A percentile compares a stretch with the other conserved stretches of the same genome.
phyloP scores from a whole-genome alignment of 2,797 vertebrate species.

The Danio jaintianensis region DNA sequence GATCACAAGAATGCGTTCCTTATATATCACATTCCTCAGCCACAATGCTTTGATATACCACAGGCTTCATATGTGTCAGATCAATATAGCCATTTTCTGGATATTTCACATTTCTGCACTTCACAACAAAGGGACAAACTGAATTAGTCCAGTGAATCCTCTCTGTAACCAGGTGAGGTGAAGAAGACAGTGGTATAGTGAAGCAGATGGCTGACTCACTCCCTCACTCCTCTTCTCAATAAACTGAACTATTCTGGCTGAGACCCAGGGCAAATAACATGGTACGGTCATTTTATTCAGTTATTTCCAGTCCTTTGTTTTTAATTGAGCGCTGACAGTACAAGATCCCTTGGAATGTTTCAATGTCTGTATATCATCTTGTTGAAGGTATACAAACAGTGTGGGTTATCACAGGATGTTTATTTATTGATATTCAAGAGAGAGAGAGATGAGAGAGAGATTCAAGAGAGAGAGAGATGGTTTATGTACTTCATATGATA shows the following conservation, averaged over 20 bases:
- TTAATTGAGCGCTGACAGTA: background rate
- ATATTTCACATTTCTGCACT: constrained; percentile 59
- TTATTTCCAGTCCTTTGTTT: background rate
- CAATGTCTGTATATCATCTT: background rate
- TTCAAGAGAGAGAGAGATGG: too few relatives aligned
- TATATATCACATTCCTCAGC: constrained; percentile 64
- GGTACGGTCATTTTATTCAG: background rate
- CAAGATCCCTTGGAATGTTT: background rate
- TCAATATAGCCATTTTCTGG: constrained; percentile 68
- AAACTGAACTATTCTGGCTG: background rate
- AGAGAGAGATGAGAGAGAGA: too few relatives aligned
- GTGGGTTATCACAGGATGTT: too few relatives aligned
- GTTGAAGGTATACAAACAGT: too few relatives aligned
- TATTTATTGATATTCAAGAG: too few relatives aligned
- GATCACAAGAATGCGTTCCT: constrained; percentile 62
- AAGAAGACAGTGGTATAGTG: background rate
- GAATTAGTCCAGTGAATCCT: constrained; percentile 33
- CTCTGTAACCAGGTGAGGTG: constrained; percentile 50
- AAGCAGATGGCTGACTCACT: constrained; percentile 13
- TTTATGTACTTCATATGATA: background rate
- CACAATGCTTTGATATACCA: constrained; percentile 42
- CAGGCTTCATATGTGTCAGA: constrained; percentile 60
- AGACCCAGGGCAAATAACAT: background rate
- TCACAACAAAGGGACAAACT: constrained; percentile 57
- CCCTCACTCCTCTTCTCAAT: background rate